Conservation (phyloP, 2,797 vertebrate species). For the Delichon dasypus region DNA sequence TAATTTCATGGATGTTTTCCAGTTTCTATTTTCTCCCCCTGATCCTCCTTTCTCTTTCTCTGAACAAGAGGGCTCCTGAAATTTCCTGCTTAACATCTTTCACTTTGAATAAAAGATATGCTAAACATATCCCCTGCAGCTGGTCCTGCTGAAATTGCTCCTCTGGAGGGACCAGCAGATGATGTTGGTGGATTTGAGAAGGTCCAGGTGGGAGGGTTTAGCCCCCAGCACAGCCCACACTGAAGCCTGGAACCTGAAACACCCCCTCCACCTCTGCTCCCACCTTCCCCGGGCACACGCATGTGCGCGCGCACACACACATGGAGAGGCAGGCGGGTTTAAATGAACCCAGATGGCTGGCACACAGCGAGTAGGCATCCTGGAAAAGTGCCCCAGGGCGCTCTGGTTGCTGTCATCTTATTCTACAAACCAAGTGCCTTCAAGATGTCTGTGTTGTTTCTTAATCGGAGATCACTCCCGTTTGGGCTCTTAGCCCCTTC, state of each 20-base stretch:
- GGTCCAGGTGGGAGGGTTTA: constrained; percentile 85
- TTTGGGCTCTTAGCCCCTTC: constrained; percentile 82
- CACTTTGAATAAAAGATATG: constrained; percentile 91
- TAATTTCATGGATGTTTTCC: constrained; percentile 81
- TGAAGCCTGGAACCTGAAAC: constrained; percentile 91
- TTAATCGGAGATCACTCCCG: constrained; percentile 85
- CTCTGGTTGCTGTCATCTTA: constrained; percentile 75
- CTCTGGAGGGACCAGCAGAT: constrained; percentile 80
- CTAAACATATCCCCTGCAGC: constrained; percentile 90
- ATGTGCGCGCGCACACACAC: constrained; percentile 18
- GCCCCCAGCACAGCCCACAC: constrained; percentile 86
- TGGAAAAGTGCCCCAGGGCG: constrained; percentile 76
- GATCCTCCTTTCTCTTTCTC: constrained; percentile 74
- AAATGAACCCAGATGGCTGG: constrained; percentile 97
- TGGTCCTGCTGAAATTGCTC: constrained; percentile 85
- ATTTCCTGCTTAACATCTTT: constrained; percentile 94
- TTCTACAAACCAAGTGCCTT: constrained; percentile 79
- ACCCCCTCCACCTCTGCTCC: constrained; percentile 39
- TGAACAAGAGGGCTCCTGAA: constrained; percentile 87
- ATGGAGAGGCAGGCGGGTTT: constrained; percentile 53
- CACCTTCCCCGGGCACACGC: constrained; percentile 47
- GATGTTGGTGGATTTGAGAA: constrained; percentile 85
- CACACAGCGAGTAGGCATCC: constrained; percentile 77
- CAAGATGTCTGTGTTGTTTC: constrained; percentile 86
- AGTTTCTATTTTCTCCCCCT: constrained; percentile 73